Base-by-base conservation (phyloP, 2,113 vertebrate genomes). In the Aldabrachelys gigantea region DNA sequence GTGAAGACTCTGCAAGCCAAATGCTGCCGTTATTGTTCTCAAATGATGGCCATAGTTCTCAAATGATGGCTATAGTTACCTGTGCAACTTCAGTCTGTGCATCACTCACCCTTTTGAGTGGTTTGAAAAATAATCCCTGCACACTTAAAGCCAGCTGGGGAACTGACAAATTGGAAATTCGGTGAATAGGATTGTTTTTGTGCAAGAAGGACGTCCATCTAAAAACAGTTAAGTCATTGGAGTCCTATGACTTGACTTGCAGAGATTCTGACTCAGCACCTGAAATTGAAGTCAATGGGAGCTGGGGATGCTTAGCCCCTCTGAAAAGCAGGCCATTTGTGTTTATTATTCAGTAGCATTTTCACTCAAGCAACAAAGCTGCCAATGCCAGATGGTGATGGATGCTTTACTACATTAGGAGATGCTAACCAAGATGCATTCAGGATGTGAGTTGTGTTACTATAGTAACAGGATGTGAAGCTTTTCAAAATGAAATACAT, bases 391-490 rank as follows among this genome's bases (percentile, higher is more conserved):
- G 94, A 96, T 97, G 90, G 95, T 95, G 84, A 93, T 97, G 69
- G 84, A 96, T 95, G 38, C 80, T 93, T 95, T 96, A 87, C 85
- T 95, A 88, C 56, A 89, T 72, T 87, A 62, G n/a, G 24, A 80
- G 88, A 94, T n/a, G 35, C 92, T 96, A 95, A 97, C 91, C 94
- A 97, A 95, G 88, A 86, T 79, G 62, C 72, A 87, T 96, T 95
- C 54, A 95, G 84, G 87, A 96, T 97, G 94, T 76, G 76, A 97
- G 97, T 72, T 82, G 5, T 89, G 95, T 98, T 97, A 54, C 97
- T 93, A 95, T 97, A 97, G 96, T 93, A 93, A 98, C 97, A 90
- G 87, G 91, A 97, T 91, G 95, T 92, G 94, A 91, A 88, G 88
- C 84, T 90, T 89, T 85, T 97, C 31, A 4, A 53, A 95, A 97